phyloP scores from a whole-genome alignment of 2,113 vertebrate genomes.

The Dunckerocampus dactyliophorus region DNA sequence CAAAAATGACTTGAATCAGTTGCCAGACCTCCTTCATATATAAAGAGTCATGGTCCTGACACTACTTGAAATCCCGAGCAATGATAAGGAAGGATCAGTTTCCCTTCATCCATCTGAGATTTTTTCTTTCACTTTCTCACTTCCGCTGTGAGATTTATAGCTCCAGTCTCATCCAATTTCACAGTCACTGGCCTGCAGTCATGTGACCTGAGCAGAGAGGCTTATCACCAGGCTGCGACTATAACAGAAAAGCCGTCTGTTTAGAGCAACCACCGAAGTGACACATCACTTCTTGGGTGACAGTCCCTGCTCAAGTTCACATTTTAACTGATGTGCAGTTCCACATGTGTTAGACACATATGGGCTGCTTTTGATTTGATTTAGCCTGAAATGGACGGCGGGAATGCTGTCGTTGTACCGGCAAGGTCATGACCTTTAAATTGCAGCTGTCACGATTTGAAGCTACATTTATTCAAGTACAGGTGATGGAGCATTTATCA shows the following conservation, averaged over 20 bases:
- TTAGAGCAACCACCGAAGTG: constrained; percentile 22
- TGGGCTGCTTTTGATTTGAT: background rate
- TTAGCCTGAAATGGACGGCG: background rate
- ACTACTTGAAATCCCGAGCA: background rate
- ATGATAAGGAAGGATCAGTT: constrained; percentile 8
- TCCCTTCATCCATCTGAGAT: constrained; percentile 23
- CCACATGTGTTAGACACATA: background rate
- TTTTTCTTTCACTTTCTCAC: constrained; percentile 12
- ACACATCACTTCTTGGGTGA: constrained; percentile 33
- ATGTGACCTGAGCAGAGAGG: constrained; percentile 67
- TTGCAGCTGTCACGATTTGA: constrained; percentile 1
- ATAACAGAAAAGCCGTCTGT: constrained; percentile 46
- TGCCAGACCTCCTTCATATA: background rate
- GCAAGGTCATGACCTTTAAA: constrained; percentile 43
- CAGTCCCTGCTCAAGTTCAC: constrained; percentile 18
- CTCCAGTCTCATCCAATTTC: constrained; percentile 55
- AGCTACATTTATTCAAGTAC: background rate
- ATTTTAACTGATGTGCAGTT: background rate
- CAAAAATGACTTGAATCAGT: background rate
- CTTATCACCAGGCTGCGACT: constrained; percentile 47
- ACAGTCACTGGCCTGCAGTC: constrained; percentile 59
- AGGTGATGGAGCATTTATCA: background rate
- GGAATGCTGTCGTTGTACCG: background rate
- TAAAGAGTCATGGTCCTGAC: background rate
- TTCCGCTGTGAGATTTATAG: constrained; percentile 47